Percentiles rank a stretch among this genome's conserved stretches.
phyloP scores from a whole-genome alignment of 2,113 vertebrate genomes.

The Sceloporus tristichus region DNA sequence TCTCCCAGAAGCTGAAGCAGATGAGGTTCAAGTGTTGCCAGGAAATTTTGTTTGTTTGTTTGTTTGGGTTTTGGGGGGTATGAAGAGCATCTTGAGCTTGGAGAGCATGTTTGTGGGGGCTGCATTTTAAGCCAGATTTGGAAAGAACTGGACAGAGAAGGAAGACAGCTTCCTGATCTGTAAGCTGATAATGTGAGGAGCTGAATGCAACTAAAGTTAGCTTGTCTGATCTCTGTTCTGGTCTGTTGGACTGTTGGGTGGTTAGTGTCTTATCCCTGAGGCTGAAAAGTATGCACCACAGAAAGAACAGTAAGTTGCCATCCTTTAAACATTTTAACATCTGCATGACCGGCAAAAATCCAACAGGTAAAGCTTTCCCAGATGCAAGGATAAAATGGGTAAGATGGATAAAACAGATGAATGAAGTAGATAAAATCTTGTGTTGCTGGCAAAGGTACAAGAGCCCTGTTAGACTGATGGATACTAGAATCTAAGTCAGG shows the following conservation, averaged over 20 bases:
- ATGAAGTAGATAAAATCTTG: not conserved
- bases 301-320: not conserved
- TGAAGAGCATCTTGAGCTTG: not conserved
- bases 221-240: conserved; percentile 18
- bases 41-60: conserved; percentile 73
- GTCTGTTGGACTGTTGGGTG: not conserved
- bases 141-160: not conserved
- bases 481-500: not conserved
- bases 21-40: conserved; percentile 94
- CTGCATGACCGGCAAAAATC: not conserved
- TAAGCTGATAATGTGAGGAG: conserved; percentile 8
- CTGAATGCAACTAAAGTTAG: not conserved
- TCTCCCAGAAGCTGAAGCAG: conserved; percentile 99
- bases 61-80: not conserved
- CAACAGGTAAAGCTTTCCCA: not conserved
- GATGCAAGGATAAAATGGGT: not conserved
- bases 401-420: not conserved
- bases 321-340: conserved; percentile 4
- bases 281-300: not conserved
- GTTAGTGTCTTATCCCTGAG: not conserved
- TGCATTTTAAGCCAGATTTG: not conserved
- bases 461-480: not conserved
- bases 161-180: conserved; percentile 11
- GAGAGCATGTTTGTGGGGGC: conserved; percentile 6
- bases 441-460: not conserved